Evolutionary conservation across 92 coral and sea anemone species (phyloP).

Genomic region (Galaxea fascicularis): DNA sequence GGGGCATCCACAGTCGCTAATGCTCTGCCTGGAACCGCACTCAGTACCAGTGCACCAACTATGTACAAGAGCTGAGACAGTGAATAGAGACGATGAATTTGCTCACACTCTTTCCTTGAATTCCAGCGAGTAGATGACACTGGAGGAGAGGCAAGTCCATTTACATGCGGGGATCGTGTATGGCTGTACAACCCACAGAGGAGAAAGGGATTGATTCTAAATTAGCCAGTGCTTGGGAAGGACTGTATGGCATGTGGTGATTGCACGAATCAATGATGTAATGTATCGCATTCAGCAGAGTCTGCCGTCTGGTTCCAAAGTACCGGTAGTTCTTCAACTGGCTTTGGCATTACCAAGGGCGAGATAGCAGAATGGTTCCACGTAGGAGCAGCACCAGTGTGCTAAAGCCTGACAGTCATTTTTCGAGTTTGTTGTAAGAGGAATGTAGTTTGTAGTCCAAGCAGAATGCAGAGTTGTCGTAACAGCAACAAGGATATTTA

Average conservation of each 20-base stretch:
- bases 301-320: neutral
- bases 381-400: neutral
- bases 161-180: too few species aligned
- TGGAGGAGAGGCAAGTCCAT: neutral
- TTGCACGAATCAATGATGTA: neutral
- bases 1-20: too few species aligned
- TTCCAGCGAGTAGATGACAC: neutral
- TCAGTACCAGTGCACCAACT: too few species aligned
- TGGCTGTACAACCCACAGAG: too few species aligned
- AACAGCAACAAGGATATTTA: too few species aligned
- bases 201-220: too few species aligned
- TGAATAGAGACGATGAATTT: neutral
- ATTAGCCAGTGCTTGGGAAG: too few species aligned
- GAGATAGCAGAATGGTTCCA: neutral
- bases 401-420: neutral
- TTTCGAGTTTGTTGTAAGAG: too few species aligned
- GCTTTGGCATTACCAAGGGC: neutral
- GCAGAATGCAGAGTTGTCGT: too few species aligned
- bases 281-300: conserved; percentile 5
- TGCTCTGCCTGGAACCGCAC: too few species aligned
- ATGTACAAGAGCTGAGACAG: neutral
- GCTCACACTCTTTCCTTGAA: neutral
- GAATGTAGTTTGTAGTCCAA: too few species aligned
- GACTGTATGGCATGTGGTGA: too few species aligned
- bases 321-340: neutral